Evolutionary conservation across 2,797 vertebrate genomes (phyloP), one percentile per base, ranked within the genome.

Genomic region (Poeciliopsis presidionis): DNA sequence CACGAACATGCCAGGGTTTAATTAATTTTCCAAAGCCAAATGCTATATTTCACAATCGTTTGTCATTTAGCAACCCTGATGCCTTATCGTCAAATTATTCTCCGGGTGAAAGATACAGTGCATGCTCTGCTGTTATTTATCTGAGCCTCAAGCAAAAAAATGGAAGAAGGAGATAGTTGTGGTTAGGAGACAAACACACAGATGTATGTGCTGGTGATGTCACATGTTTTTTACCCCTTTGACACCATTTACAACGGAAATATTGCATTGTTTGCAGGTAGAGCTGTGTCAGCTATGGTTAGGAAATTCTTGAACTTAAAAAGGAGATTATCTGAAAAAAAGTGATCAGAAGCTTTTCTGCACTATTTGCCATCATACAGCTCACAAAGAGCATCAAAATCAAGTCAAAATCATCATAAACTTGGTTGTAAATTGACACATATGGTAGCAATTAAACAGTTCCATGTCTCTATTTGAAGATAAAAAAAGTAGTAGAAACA

Each of bases 191-290:
- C 81, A 79, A 73, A 81, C 49, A 81, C 49, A 74, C 53, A 33
- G 73, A 43, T 81, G 79, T 73, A 80, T 77, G 28, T 51, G 9
- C 39, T 47, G 2, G 74, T 89, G 84, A 88, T 57, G 86, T 77
- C 90, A 92, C 83, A 1, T 77, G 28, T 51, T 80, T 33, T 79
- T 57, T 83, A 63, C 55, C 78, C 63, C 39, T 41, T 84, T 72
- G 69, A 83, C 74, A 77, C 30, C 46, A n/a, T 8, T 46, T 5
- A 69, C 78, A 84, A 65, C 75, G 67, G 70, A 85, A 86, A 75
- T 82, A 46, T 61, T 61, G n/a, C 8, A 39, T 74, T 73, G 53
- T 55, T 72, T 81, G 81, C 78, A 81, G 16, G 51, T 81, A 12
- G n/a, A 39, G 57, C 41, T 4, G 45, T 70, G 59, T 74, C 77